Conservation (phyloP, 2,888 invertebrate species). For the Leucophora obtusa region DNA sequence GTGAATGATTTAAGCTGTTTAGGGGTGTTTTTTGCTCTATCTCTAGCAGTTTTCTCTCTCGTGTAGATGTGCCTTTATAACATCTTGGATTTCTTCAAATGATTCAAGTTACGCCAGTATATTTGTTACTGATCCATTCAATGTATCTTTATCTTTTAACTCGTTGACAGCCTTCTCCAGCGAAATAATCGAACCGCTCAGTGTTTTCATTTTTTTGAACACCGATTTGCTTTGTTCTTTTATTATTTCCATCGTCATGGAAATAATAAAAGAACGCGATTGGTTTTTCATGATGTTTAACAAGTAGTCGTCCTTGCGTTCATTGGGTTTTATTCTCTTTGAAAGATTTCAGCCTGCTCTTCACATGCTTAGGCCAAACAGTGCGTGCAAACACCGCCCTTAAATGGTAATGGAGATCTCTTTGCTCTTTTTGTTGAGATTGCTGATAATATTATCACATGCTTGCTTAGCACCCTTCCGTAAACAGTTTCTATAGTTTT, state of each 20-base stretch:
- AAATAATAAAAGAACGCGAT: not conserved
- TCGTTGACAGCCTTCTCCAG: not conserved
- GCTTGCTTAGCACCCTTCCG: not conserved
- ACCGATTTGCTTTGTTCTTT: too few species aligned
- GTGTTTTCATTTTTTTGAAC: not conserved
- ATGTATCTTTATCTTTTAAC: too few species aligned
- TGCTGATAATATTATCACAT: not conserved
- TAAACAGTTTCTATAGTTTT: not conserved
- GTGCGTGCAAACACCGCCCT: not conserved
- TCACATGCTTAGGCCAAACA: not conserved
- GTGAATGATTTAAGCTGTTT: too few species aligned
- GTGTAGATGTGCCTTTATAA: too few species aligned
- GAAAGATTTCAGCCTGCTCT: not conserved
- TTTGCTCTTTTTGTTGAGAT: not conserved
- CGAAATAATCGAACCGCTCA: not conserved
- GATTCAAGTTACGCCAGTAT: too few species aligned
- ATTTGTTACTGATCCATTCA: too few species aligned
- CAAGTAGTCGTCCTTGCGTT: not conserved
- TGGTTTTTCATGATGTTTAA: not conserved
- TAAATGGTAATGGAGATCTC: not conserved
- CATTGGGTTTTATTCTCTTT: too few species aligned
- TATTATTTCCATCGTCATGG: not conserved
- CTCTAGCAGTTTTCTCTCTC: too few species aligned
- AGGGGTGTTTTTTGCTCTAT: too few species aligned
- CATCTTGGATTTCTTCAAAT: too few species aligned